phyloP scores from a whole-genome alignment of 2,797 vertebrate genomes.

The Prunella strophiata region DNA sequence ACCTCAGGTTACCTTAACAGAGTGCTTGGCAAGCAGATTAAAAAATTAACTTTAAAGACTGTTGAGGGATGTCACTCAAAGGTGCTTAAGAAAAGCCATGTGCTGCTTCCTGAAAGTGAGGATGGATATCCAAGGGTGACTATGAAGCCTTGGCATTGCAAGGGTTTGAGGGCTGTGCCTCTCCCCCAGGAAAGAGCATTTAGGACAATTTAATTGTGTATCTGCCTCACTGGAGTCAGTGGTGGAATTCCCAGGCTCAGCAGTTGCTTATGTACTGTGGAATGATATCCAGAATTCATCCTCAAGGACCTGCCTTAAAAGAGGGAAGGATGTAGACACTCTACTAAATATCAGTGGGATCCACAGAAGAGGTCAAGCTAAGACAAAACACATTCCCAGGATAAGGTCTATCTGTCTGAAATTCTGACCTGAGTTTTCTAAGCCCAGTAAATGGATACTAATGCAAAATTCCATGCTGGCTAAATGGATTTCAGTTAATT shows the following conservation, averaged over 20 bases:
- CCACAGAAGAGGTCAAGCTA: not conserved
- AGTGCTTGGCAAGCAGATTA: not conserved
- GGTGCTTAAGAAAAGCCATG: not conserved
- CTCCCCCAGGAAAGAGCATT: not conserved
- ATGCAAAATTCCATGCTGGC: conserved; percentile 1
- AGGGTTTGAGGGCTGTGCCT: not conserved
- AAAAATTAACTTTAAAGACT: not conserved
- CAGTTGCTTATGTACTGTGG: not conserved
- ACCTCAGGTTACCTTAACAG: not conserved
- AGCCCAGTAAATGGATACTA: not conserved
- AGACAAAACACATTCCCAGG: conserved; percentile 35
- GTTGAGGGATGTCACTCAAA: not conserved
- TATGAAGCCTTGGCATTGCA: not conserved
- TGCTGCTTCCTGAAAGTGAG: not conserved
- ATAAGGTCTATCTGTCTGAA: conserved; percentile 38
- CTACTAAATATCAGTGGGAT: not conserved
- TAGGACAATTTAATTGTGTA: not conserved
- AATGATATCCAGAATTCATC: not conserved
- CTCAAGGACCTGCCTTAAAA: not conserved
- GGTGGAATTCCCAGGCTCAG: not conserved
- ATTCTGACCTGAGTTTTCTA: conserved; percentile 24
- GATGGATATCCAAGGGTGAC: not conserved
- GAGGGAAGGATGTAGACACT: not conserved
- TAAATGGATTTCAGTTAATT: conserved; percentile 37
- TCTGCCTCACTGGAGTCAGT: not conserved